Base-by-base conservation (phyloP, 2,113 vertebrate genomes). In the Petrocephalus microphthalmus region DNA sequence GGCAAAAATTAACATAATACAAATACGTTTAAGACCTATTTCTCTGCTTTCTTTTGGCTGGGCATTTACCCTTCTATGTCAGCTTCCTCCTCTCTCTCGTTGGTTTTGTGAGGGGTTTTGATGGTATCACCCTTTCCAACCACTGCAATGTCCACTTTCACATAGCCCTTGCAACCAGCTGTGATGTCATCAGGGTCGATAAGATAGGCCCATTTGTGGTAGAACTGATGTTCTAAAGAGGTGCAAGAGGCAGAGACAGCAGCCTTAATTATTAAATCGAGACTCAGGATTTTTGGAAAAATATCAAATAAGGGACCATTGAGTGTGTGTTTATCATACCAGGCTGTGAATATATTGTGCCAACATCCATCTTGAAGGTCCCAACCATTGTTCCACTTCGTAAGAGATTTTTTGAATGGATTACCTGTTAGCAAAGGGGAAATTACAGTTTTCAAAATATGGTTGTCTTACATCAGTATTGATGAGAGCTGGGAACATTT, bases 341-440 rank as follows among this genome's bases (percentile, higher is more conserved):
- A 0, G 98, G 95, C 64, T 99, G 98, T 7, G 93, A 92, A 81
- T 99, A 99, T 91, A 99, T 95, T 0, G 97, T 99, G 7, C 98
- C 98, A 3, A 99, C 97, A 0, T 99, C 98, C 94, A 99, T 95
- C 92, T 99, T 99, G 93, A 99, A 99, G 52, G 95, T 94, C 0
- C 98, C 98, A 37, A 99, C 98, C 91, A 99, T 86, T 0, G 98
- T 99, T 56, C 98, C 98, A 0, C 98, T 99, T 13, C 98, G 95
- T 90, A 99, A 92, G 49, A 99, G 97, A 91, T 99, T 99, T 95
- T 99, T 99, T 88, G 98, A 99, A 93, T 99, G 98, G 88, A 99
- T 97, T 8, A 99, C 98, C 98, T 99, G 13, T 53, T 11, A 19
- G 87, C 22, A 5, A 81, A 89, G 7, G 88, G 8, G 67, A 78